These are phyloP conservation scores for Chironomus tentans DNA, from an alignment of 2,888 invertebrate genomes.

Conservation along the genomic window DNA sequence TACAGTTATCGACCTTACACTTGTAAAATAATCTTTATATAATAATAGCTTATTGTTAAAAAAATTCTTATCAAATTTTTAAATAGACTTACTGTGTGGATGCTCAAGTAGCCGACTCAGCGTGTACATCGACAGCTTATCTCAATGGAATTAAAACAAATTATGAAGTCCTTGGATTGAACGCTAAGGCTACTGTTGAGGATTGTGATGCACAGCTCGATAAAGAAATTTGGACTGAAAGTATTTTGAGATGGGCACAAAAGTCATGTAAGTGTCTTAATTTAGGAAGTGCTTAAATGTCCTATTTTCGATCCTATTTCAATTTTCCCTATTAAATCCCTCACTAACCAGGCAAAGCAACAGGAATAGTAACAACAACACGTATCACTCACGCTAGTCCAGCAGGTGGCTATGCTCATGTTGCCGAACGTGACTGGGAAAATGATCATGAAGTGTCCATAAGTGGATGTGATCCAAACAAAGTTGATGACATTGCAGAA, in stretches of 20 bases:
- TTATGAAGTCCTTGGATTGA: constrained; percentile 57
- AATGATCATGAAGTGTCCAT: constrained; percentile 25
- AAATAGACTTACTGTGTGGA: constrained; percentile 63
- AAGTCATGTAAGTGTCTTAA: constrained; percentile 44
- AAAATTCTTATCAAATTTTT: background rate
- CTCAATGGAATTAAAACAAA: constrained; percentile 65
- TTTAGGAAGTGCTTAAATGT: too few species aligned
- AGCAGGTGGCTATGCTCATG: constrained; percentile 52
- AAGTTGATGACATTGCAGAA: constrained; percentile 24
- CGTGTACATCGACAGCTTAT: constrained; percentile 75
- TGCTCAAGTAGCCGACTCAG: constrained; percentile 73
- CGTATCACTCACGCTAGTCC: constrained; percentile 74
- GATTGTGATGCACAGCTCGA: constrained; percentile 52
- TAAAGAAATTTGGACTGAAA: constrained; percentile 50
- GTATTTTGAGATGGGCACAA: constrained; percentile 61
- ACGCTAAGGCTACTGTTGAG: constrained; percentile 53
- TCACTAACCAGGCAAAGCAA: constrained; percentile 40
- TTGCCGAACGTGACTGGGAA: constrained; percentile 49
- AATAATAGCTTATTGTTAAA: background rate
- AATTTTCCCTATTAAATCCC: too few species aligned
- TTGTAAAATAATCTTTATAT: too few species aligned
- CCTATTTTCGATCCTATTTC: too few species aligned
- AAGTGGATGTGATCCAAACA: constrained; percentile 18
- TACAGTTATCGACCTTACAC: too few species aligned
- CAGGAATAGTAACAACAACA: constrained; percentile 65